A percentile compares a stretch with the other conserved stretches of the same genome.
Conservation (phyloP, 1,140 invertebrate genomes). For the Drosophila murphyi region DNA sequence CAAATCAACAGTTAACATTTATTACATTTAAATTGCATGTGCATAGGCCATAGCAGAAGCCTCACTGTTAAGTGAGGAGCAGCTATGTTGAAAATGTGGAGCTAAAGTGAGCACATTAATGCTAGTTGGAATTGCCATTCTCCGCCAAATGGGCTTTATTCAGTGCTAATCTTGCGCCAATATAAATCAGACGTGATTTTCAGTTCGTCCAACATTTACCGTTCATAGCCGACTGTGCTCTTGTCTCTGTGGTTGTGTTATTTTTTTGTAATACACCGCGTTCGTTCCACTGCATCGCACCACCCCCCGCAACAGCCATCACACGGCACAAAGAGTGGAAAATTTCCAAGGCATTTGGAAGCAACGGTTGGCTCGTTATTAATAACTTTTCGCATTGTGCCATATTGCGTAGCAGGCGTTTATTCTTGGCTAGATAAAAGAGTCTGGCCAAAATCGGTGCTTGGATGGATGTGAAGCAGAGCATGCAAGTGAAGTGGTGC, state of each 20-base stretch:
- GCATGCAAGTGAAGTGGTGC: conserved; percentile 67
- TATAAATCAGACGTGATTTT: conserved; percentile 56
- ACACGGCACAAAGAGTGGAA: conserved; percentile 68
- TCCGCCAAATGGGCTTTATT: conserved; percentile 23
- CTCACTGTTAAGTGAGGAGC: conserved; percentile 35
- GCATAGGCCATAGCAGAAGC: background rate
- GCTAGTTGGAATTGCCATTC: conserved; percentile 30
- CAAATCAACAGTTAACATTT: background rate
- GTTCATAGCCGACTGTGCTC: conserved; percentile 1
- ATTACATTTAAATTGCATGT: background rate
- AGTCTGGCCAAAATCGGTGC: conserved; percentile 50
- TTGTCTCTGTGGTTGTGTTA: conserved; percentile 28
- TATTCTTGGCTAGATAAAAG: conserved; percentile 42
- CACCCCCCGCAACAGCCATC: conserved; percentile 22
- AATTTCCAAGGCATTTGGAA: conserved; percentile 55
- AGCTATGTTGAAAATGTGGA: conserved; percentile 1
- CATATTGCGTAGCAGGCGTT: conserved; percentile 32
- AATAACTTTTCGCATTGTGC: conserved; percentile 19
- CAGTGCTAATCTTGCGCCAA: conserved; percentile 51
- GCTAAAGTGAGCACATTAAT: background rate
- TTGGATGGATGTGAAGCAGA: conserved; percentile 85
- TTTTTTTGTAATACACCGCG: conserved; percentile 58
- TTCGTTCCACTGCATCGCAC: background rate
- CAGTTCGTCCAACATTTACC: conserved; percentile 14
- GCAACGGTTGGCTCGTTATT: conserved; percentile 3